These are phyloP conservation scores for Acholoe squamosa DNA, from an alignment of 2,888 invertebrate genomes.

Conservation along the genomic window DNA sequence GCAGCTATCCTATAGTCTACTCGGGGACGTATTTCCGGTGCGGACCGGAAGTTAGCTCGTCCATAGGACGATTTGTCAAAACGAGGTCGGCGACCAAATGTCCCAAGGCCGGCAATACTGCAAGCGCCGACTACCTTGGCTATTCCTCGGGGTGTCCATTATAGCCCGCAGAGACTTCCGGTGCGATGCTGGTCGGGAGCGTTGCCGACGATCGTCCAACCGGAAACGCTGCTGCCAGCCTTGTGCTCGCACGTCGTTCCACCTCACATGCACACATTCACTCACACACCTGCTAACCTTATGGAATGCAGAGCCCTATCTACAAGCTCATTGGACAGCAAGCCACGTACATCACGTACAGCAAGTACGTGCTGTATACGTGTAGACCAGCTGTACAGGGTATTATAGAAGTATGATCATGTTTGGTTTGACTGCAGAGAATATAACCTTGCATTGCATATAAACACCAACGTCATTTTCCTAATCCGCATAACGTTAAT, in stretches of 20 bases:
- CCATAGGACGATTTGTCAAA: too few relatives aligned
- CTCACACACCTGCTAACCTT: neutral
- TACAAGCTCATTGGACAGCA: slow-evolving; percentile 5
- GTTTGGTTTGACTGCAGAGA: neutral
- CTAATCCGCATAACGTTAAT: neutral
- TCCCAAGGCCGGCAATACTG: neutral
- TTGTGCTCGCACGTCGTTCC: neutral
- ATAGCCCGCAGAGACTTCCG: neutral
- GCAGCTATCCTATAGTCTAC: neutral
- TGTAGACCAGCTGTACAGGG: neutral
- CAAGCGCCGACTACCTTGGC: neutral
- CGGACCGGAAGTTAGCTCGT: neutral
- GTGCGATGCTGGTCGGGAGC: neutral
- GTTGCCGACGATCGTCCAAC: neutral
- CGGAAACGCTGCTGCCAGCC: slow-evolving; percentile 11
- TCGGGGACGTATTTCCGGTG: neutral
- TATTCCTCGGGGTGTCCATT: neutral
- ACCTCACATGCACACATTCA: neutral
- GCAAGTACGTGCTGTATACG: too few relatives aligned
- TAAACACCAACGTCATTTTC: neutral
- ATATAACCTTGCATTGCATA: slow-evolving; percentile 31
- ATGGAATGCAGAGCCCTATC: slow-evolving; percentile 11
- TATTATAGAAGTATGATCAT: neutral
- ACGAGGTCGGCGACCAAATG: too few relatives aligned
- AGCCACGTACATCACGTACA: neutral